A percentile compares a stretch with the other conserved stretches of the same genome.
phyloP scores from a whole-genome alignment of 2,113 vertebrate genomes.

The Ibidorhyncha struthersii region DNA sequence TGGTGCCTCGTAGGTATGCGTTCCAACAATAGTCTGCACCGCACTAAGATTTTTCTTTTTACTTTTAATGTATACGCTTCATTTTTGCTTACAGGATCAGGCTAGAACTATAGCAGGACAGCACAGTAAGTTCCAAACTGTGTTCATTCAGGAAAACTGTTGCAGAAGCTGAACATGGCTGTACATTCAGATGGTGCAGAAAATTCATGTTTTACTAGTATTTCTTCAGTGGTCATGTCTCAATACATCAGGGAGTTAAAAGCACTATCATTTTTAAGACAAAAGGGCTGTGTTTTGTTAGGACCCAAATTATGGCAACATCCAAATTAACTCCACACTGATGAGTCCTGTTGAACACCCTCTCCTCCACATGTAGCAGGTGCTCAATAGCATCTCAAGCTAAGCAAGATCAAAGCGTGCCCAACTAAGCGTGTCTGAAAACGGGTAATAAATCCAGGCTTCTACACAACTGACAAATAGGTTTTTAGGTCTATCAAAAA shows the following conservation, averaged over 20 bases:
- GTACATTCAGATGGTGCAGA: neutral
- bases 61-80: neutral
- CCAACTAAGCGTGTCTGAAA: neutral
- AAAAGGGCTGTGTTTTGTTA: neutral
- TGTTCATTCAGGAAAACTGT: neutral
- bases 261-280: neutral
- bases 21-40: neutral
- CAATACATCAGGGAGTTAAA: neutral
- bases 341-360: neutral
- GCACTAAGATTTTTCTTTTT: neutral
- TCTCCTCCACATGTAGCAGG: neutral
- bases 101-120: neutral
- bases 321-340: neutral
- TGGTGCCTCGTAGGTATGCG: neutral
- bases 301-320: neutral
- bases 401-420: neutral
- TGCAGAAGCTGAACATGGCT: neutral
- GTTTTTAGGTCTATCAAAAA: neutral
- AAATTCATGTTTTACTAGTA: neutral
- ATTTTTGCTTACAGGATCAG: neutral
- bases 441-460: neutral
- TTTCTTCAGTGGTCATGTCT: neutral
- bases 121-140: neutral
- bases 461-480: neutral
- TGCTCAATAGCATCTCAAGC: neutral